phyloP scores from a whole-genome alignment of 92 coral and sea anemone genomes.

The Virgularia gustaviana region DNA sequence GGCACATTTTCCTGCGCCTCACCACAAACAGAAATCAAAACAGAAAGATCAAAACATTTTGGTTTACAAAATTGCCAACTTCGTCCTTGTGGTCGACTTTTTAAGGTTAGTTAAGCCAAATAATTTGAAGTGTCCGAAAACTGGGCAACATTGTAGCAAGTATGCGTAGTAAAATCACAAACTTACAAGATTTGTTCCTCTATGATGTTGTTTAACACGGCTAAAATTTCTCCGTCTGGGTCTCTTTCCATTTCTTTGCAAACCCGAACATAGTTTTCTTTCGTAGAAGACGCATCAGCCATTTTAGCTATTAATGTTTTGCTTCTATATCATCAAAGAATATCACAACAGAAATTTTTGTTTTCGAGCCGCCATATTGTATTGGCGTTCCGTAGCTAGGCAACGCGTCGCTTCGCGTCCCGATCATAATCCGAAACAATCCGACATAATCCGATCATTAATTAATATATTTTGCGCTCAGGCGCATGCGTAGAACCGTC shows the following conservation, averaged over 20 bases:
- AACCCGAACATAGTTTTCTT: conserved; percentile 66
- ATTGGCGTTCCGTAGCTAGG: conserved; percentile 40
- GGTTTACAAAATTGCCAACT: background rate
- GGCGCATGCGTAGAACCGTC: too few species aligned
- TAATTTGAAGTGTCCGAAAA: too few species aligned
- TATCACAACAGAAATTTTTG: background rate
- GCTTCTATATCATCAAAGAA: background rate
- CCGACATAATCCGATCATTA: too few species aligned
- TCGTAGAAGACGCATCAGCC: conserved; percentile 83
- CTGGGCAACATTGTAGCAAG: too few species aligned
- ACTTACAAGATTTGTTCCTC: conserved; percentile 85
- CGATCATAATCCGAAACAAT: background rate
- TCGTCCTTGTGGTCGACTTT: too few species aligned
- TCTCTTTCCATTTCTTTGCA: conserved; percentile 67
- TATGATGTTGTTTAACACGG: conserved; percentile 69
- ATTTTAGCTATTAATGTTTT: conserved; percentile 43
- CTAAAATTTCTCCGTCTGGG: conserved; percentile 71
- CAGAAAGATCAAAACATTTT: background rate
- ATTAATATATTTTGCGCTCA: too few species aligned
- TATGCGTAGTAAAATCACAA: too few species aligned
- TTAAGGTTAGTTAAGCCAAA: too few species aligned
- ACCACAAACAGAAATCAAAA: too few species aligned
- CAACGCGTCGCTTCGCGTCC: conserved; percentile 16
- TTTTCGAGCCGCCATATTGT: conserved; percentile 62
- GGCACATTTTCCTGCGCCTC: too few species aligned